These are phyloP conservation scores for Halcyon senegalensis DNA, from an alignment of 2,113 vertebrate species.

Conservation along the genomic window DNA sequence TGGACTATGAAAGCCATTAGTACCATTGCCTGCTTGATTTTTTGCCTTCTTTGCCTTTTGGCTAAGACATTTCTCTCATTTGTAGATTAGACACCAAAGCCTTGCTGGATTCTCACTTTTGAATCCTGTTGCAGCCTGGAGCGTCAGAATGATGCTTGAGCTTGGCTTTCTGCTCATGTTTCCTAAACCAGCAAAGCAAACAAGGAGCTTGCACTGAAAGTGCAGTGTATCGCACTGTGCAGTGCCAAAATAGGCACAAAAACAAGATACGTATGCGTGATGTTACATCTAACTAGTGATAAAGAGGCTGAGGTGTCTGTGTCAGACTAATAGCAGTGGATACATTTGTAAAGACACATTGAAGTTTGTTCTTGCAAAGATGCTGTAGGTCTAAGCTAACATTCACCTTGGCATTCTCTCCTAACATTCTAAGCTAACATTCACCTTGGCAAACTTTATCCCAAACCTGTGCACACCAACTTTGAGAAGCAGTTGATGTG, in stretches of 20 bases:
- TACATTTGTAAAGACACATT: not conserved
- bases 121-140: not conserved
- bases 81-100: not conserved
- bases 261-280: not conserved
- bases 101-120: not conserved
- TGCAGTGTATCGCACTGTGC: not conserved
- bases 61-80: not conserved
- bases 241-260: not conserved
- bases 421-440: not conserved
- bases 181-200: not conserved
- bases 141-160: not conserved
- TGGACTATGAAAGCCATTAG: not conserved
- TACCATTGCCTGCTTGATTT: not conserved
- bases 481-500: not conserved
- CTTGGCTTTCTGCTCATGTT: not conserved
- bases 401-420: not conserved
- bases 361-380: not conserved
- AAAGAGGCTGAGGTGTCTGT: not conserved
- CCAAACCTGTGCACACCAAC: not conserved
- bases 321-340: not conserved
- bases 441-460: not conserved
- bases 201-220: not conserved
- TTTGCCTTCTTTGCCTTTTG: not conserved
- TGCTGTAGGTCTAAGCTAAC: not conserved
- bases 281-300: not conserved